These are phyloP conservation scores for Bibio marci DNA, from an alignment of 2,888 invertebrate genomes.

Conservation along the genomic window DNA sequence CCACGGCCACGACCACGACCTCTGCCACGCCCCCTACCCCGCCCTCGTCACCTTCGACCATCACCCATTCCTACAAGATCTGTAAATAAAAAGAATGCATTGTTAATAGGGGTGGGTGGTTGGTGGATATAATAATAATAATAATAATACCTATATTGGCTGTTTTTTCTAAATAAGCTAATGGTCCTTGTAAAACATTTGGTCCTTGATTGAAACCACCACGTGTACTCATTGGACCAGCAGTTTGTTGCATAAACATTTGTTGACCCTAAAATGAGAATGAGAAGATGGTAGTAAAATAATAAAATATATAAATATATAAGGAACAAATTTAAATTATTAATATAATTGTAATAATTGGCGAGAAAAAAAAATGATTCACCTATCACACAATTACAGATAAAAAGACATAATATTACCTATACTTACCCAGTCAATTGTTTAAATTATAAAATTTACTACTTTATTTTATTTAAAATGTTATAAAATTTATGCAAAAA, in stretches of 20 bases:
- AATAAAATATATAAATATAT: not conserved
- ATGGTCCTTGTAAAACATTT: conserved; percentile 57
- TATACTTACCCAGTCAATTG: too few species aligned
- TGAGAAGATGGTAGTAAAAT: not conserved
- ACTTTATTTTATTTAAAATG: too few species aligned
- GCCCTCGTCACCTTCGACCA: conserved; percentile 72
- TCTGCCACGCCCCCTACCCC: conserved; percentile 73
- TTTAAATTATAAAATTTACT: too few species aligned
- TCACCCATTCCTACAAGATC: conserved; percentile 57
- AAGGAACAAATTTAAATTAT: too few species aligned
- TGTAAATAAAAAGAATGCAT: conserved; percentile 15
- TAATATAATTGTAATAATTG: too few species aligned
- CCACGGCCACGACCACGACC: conserved; percentile 57
- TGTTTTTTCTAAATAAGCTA: conserved; percentile 77
- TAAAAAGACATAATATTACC: too few species aligned
- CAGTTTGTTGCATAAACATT: conserved; percentile 18
- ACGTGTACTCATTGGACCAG: conserved; percentile 18
- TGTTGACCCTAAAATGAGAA: conserved; percentile 1
- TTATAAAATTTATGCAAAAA: too few species aligned
- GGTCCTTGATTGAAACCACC: conserved; percentile 35
- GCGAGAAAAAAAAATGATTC: too few species aligned
- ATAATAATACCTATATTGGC: conserved; percentile 57
- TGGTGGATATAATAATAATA: not conserved
- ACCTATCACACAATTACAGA: too few species aligned
- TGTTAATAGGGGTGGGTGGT: too few species aligned